These are phyloP conservation scores for Monochamus alternatus DNA, from an alignment of 2,888 invertebrate species.

Conservation along the genomic window DNA sequence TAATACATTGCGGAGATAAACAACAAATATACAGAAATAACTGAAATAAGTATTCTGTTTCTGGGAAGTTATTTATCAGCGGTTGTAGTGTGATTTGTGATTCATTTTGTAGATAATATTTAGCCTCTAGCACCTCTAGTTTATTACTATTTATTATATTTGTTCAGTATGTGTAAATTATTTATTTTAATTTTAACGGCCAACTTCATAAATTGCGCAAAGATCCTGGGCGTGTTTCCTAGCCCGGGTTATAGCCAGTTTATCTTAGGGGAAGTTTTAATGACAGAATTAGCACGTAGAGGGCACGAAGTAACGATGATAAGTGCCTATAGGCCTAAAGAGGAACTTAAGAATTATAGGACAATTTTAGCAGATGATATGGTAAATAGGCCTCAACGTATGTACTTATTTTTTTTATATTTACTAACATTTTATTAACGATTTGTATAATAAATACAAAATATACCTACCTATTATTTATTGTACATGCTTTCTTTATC, in stretches of 20 bases:
- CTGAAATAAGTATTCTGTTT: too few species aligned
- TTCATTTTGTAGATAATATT: too few species aligned
- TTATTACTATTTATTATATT: too few species aligned
- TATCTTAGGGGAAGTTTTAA: slow-evolving; percentile 54
- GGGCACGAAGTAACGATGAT: slow-evolving; percentile 69
- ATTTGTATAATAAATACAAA: too few species aligned
- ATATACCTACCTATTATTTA: too few species aligned
- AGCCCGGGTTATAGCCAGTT: slow-evolving; percentile 57
- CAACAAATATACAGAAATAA: too few species aligned
- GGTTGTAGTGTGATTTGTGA: too few species aligned
- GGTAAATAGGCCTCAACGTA: slow-evolving; percentile 31
- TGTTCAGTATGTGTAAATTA: neutral
- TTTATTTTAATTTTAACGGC: neutral
- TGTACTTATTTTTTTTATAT: neutral
- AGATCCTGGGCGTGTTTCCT: slow-evolving; percentile 60
- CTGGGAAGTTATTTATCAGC: too few species aligned
- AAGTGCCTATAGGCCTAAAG: slow-evolving; percentile 60
- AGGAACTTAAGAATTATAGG: slow-evolving; percentile 68
- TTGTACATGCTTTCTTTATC: too few species aligned
- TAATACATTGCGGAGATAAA: too few species aligned
- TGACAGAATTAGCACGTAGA: slow-evolving; percentile 57
- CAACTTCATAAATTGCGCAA: slow-evolving; percentile 30
- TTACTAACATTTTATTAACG: too few species aligned
- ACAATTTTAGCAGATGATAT: slow-evolving; percentile 60
- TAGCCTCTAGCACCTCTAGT: too few species aligned